Percentiles rank a stretch among this genome's conserved stretches.
phyloP scores from a whole-genome alignment of 2,113 vertebrate species.

The Cynopterus brachyotis region DNA sequence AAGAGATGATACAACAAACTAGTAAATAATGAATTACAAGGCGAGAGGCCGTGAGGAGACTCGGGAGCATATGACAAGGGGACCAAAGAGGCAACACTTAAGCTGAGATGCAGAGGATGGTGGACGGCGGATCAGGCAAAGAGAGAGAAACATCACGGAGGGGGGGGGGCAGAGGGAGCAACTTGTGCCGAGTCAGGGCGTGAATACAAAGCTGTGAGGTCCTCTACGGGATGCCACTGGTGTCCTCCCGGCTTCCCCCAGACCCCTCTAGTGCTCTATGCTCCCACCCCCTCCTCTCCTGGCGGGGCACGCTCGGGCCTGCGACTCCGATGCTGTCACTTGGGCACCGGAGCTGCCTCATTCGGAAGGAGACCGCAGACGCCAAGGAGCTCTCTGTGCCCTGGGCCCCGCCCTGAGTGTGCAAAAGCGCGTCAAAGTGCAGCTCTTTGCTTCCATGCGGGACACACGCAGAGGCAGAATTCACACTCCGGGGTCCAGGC shows the following conservation, averaged over 20 bases:
- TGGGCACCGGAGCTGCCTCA: not conserved
- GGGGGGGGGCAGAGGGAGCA: not conserved
- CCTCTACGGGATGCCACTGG: fast-evolving
- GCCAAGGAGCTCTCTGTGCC: not conserved
- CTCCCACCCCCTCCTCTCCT: not conserved
- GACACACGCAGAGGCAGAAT: fast-evolving
- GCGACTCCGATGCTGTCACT: too few relatives aligned
- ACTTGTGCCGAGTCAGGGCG: fast-evolving
- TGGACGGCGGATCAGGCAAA: fast-evolving
- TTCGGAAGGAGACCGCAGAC: not conserved
- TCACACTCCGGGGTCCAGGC: not conserved
- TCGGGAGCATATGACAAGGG: not conserved
- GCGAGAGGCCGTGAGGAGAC: not conserved
- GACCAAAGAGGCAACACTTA: not conserved
- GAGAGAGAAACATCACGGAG: fast-evolving
- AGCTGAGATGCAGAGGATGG: not conserved
- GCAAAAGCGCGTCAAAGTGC: not conserved
- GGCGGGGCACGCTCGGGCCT: too few relatives aligned
- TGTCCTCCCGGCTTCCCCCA: not conserved
- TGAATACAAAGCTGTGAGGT: not conserved
- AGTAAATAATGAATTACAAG: fast-evolving
- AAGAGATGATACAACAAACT: not conserved
- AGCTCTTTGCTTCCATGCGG: fast-evolving
- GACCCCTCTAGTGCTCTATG: not conserved
- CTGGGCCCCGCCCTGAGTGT: not conserved